Base-by-base conservation (phyloP, 2,797 vertebrate species). In the Cynopterus sphinx region DNA sequence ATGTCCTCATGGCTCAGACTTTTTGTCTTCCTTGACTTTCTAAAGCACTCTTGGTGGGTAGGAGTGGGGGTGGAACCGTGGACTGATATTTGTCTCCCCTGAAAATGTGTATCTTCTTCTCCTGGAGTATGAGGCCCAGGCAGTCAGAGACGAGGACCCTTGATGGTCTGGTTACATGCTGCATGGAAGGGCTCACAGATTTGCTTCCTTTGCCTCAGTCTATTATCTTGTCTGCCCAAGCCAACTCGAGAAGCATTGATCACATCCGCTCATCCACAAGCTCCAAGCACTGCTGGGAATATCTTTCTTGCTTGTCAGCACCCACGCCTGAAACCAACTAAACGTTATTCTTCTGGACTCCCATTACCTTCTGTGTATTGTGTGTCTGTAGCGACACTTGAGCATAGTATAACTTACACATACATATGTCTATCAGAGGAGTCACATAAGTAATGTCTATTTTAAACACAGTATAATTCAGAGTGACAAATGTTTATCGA, bases 391-490 rank as follows among this genome's bases (percentile, higher is more conserved):
- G 22, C 15, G 12, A 59, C 3, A 12, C 36, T 41, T 59, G 63
- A 6, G 67, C 10, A 41, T 53, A 67, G 22, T 70, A 89, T 74
- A 68, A 65, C 11, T 79, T 33, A 88, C 67, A 86, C 43, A 79
- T 79, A 65, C 41, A 86, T 24, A 33, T 28, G 7, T 71, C 39
- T 51, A 41, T 5, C n/a, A 43, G 33, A 85, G 26, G 28, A 92
- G 12, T 85, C 49, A 93, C 15, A 8, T 57, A 71, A 68, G 43
- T 63, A 51, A 53, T 46, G 19, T 28, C 68, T 49, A 19, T 33
- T 65, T 83, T 68, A 74, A 57, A 89, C 21, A 79, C 31, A 78
- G 2, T 79, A 41, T 33, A 85, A 63, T 68, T 77, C 43, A 88
- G 39, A 61, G 36, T 7, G 55, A 36, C 15, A 79, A 39, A 57